Evolutionary conservation across 2,797 vertebrate species (phyloP), one percentile per base, ranked within the genome.

Genomic region (Neoniphon sammara): DNA sequence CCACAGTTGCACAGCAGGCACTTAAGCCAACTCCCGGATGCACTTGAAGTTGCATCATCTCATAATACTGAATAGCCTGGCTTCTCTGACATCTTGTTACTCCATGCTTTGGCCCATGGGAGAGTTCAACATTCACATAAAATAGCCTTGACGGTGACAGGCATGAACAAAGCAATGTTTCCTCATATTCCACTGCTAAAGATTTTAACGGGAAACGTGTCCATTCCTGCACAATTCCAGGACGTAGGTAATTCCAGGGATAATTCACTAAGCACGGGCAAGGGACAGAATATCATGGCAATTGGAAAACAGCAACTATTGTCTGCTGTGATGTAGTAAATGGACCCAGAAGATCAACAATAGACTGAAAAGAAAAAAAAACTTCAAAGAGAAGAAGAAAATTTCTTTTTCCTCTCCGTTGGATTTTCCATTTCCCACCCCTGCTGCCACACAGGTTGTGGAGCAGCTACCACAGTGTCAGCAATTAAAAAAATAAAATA

Each of bases 171-270:
- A 66, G 47, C 64, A 47, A 42, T 36, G 55, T 21, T 74, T 71
- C 65, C 59, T 52, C 34, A 7, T 30, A 54, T 58, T 42, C 39
- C 17, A 12, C 60, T 62, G 42, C 23, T 31, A 15, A 7, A 17
- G 14, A 10, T 5, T n/a, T 36, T 12, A 34, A 20, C n/a, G 36
- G 50, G 47, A 62, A 54, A 31, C 50, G 21, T 46, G 57, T 27
- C 61, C 50, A 23, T 57, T 61, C 47, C n/a, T 20, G n/a, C 56
- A 83, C 81, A 85, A 82, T 80, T 66, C 68, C 75, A 82, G 87
- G 73, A 86, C 52, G 61, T 54, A 10, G 50, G 18, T 30, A 73
- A 68, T 59, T 47, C 66, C 36, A 17, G 49, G 52, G 31, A 78
- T 77, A 67, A 71, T 66, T 76, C 27, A 30, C 63, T 27, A 21